These are phyloP conservation scores for Hirudinaria manillensis DNA, from an alignment of 2,888 invertebrate genomes.

Conservation along the genomic window DNA sequence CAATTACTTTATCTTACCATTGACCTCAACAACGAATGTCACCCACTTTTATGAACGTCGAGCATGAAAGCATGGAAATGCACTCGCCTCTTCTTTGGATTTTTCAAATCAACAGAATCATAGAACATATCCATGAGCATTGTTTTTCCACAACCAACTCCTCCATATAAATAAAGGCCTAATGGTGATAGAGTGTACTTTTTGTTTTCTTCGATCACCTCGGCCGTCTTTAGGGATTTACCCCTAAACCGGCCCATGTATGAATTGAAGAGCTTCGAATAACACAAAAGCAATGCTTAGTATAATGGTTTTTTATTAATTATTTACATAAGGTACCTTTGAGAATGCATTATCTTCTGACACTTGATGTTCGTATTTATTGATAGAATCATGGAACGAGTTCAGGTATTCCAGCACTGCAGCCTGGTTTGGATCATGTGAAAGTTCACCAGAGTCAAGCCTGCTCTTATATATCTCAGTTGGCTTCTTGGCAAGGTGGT, in stretches of 20 bases:
- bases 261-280: background rate
- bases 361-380: slow-evolving; percentile 59
- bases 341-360: background rate
- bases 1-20: no score
- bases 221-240: background rate
- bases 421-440: slow-evolving; percentile 69
- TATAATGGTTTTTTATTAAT: background rate
- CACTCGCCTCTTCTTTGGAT: slow-evolving; percentile 62
- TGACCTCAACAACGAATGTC: background rate
- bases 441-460: slow-evolving; percentile 58
- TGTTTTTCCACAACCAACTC: slow-evolving; percentile 72
- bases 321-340: slow-evolving; percentile 14
- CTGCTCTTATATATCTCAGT: slow-evolving; percentile 51
- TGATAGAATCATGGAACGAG: slow-evolving; percentile 63
- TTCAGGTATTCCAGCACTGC: slow-evolving; percentile 68
- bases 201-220: slow-evolving; percentile 19
- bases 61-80: slow-evolving; percentile 98
- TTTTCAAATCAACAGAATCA: slow-evolving; percentile 63
- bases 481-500: slow-evolving; percentile 24
- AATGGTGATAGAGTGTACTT: slow-evolving; percentile 40
- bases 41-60: slow-evolving; percentile 69
- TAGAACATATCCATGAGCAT: slow-evolving; percentile 98
- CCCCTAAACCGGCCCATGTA: background rate
- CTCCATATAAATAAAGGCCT: slow-evolving; percentile 50
- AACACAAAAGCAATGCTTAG: background rate